These are phyloP conservation scores for Chelon auratus DNA, from an alignment of 2,797 vertebrate genomes.

Conservation along the genomic window DNA sequence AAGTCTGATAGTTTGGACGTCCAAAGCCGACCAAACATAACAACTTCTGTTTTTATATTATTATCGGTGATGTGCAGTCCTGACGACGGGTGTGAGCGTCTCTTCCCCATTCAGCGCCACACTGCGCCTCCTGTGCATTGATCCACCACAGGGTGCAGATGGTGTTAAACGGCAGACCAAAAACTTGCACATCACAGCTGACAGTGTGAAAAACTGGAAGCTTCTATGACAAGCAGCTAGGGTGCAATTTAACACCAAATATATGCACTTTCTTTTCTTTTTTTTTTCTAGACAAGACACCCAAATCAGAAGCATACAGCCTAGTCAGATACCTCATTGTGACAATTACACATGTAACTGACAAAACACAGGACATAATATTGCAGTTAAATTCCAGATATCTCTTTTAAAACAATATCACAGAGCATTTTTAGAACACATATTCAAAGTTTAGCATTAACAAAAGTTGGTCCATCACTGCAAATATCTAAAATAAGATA, in stretches of 20 bases:
- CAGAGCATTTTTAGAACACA: not conserved
- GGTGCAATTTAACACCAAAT: not conserved
- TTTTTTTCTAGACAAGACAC: not conserved
- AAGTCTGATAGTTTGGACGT: not conserved
- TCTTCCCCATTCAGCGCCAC: conserved; percentile 54
- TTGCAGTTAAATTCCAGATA: not conserved
- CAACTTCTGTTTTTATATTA: conserved; percentile 44
- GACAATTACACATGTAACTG: not conserved
- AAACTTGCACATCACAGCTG: not conserved
- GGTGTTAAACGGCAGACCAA: not conserved
- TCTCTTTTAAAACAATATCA: not conserved
- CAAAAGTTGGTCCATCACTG: not conserved
- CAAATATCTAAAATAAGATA: not conserved
- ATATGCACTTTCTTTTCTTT: not conserved
- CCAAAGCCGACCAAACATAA: not conserved
- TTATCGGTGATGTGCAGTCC: not conserved
- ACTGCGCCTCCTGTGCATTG: not conserved
- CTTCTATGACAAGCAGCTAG: not conserved
- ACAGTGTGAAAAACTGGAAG: not conserved
- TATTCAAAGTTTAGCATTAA: not conserved
- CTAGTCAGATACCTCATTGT: not conserved
- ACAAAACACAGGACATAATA: not conserved
- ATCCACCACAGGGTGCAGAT: not conserved
- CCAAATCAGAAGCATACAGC: not conserved
- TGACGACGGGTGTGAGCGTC: conserved; percentile 7